Evolutionary conservation across 2,888 invertebrate species (phyloP).

Genomic region (Sinelater perroti): DNA sequence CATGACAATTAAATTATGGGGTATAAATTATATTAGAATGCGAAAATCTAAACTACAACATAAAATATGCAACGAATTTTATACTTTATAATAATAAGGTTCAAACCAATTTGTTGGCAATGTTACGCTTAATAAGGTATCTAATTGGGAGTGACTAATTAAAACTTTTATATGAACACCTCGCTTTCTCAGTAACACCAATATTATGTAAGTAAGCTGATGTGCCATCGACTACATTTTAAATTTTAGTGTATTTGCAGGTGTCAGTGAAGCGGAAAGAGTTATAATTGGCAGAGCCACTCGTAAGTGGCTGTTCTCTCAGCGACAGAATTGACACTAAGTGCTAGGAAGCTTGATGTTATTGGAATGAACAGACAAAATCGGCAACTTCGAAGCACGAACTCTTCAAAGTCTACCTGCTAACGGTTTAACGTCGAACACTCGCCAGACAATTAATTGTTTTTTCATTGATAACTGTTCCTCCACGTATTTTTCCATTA

Average conservation of each 20-base stretch:
- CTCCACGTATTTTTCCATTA: constrained; percentile 3
- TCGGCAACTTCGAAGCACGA: constrained; percentile 23
- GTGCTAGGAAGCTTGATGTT: constrained; percentile 40
- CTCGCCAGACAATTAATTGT: constrained; percentile 9
- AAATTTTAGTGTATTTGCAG: constrained; percentile 13
- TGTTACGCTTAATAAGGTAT: constrained; percentile 20
- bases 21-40: no score
- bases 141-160: constrained; percentile 17
- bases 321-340: constrained; percentile 40
- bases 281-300: constrained; percentile 40
- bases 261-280: constrained; percentile 21
- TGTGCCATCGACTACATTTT: constrained; percentile 5
- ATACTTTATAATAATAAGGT: no score
- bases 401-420: constrained; percentile 18
- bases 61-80: no score
- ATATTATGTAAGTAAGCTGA: no score
- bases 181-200: constrained; percentile 7
- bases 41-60: no score
- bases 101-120: constrained; percentile 24
- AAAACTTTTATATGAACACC: constrained; percentile 19
- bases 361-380: constrained; percentile 36
- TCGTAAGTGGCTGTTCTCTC: constrained; percentile 40
- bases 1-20: no score
- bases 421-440: constrained; percentile 14
- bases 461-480: constrained; percentile 8